These are phyloP conservation scores for Leptopilina boulardi DNA, from an alignment of 1,140 invertebrate species.

Conservation along the genomic window DNA sequence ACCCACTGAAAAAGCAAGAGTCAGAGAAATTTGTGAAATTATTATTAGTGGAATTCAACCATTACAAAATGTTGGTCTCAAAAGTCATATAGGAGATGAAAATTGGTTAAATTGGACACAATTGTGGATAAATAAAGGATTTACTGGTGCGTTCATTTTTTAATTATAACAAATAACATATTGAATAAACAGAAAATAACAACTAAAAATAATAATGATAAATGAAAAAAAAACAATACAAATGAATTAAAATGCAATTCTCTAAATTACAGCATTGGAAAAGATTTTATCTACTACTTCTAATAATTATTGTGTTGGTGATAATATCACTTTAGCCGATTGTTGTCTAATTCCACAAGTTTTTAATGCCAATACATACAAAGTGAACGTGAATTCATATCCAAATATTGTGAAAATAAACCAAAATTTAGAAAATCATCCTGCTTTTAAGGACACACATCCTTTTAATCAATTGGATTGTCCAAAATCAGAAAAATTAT, in stretches of 20 bases:
- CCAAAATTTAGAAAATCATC: constrained; percentile 89
- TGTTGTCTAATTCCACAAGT: constrained; percentile 97
- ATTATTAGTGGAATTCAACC: constrained; percentile 97
- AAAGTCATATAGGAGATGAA: constrained; percentile 89
- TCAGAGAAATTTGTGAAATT: constrained; percentile 86
- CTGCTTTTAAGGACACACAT: constrained; percentile 91
- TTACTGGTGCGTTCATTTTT: constrained; percentile 79
- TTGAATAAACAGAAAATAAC: too few relatives aligned
- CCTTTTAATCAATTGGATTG: constrained; percentile 94
- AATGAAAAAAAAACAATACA: too few relatives aligned
- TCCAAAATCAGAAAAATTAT: too few relatives aligned
- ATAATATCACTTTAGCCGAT: constrained; percentile 95
- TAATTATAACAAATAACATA: too few relatives aligned
- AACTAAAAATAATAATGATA: too few relatives aligned
- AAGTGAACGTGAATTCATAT: constrained; percentile 92
- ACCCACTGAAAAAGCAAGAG: constrained; percentile 89
- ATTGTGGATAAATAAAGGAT: constrained; percentile 93
- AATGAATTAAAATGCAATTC: too few relatives aligned
- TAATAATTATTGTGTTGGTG: constrained; percentile 96
- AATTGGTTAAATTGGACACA: constrained; percentile 94
- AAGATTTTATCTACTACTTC: constrained; percentile 87
- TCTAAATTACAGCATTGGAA: constrained; percentile 84
- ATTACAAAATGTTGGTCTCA: constrained; percentile 93
- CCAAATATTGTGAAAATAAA: constrained; percentile 92
- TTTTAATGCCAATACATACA: constrained; percentile 93